Conservation (phyloP, 2,113 vertebrate genomes). For the Phylloscopus trochilus region DNA sequence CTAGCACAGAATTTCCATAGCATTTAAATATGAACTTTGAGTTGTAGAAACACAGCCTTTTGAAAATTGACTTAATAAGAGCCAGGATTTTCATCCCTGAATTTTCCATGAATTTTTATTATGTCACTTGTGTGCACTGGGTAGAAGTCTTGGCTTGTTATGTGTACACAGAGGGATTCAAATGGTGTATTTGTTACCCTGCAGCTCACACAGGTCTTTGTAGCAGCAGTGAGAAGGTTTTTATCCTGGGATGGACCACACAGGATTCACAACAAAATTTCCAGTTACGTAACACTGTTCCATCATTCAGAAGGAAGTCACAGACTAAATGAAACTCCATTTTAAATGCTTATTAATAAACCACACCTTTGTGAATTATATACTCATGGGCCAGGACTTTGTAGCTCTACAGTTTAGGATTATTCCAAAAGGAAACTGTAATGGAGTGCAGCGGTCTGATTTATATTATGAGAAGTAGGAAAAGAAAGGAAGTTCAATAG, state of each 20-base stretch:
- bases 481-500: background rate
- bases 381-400: background rate
- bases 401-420: background rate
- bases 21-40: background rate
- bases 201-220: background rate
- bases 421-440: background rate
- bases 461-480: background rate
- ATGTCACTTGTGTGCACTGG: background rate
- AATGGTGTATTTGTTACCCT: background rate
- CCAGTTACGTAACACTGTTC: background rate
- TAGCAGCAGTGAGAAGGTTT: background rate
- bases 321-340: background rate
- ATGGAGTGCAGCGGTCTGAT: background rate
- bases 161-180: background rate
- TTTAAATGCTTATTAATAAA: background rate
- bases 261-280: background rate
- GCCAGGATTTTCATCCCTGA: background rate
- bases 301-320: background rate
- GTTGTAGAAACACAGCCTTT: background rate
- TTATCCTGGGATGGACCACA: background rate
- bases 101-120: background rate
- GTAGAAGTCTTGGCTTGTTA: background rate
- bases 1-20: background rate
- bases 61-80: background rate
- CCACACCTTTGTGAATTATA: background rate